These are phyloP conservation scores for Seira musarum DNA, from an alignment of 2,888 invertebrate species.

Conservation along the genomic window DNA sequence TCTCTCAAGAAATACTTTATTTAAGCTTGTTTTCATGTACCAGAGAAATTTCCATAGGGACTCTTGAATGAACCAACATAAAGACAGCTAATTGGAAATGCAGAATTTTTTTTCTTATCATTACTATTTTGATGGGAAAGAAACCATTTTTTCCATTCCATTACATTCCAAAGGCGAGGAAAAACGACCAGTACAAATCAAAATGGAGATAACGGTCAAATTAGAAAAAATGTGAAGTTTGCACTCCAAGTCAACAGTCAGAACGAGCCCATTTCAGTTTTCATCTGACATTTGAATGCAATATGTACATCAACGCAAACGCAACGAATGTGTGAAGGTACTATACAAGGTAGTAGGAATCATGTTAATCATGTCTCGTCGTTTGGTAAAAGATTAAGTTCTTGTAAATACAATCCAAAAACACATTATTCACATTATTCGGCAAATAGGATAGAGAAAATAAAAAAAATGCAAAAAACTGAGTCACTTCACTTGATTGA, in stretches of 20 bases:
- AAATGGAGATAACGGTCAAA: slow-evolving; percentile 10
- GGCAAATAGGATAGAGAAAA: not conserved
- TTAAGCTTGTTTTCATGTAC: not conserved
- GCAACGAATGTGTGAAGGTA: too few relatives aligned
- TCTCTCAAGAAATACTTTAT: not conserved
- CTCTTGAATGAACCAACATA: not conserved
- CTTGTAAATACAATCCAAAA: not conserved
- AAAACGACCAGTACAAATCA: too few relatives aligned
- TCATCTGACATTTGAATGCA: not conserved
- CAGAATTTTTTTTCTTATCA: not conserved
- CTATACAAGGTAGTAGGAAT: too few relatives aligned
- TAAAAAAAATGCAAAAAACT: not conserved
- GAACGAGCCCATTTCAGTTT: too few relatives aligned
- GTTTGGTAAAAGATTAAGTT: not conserved
- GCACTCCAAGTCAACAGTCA: not conserved
- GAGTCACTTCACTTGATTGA: slow-evolving; percentile 1
- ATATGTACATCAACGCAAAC: too few relatives aligned
- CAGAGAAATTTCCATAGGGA: not conserved
- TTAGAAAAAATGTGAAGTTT: not conserved
- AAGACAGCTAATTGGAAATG: slow-evolving; percentile 5
- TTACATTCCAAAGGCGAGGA: too few relatives aligned
- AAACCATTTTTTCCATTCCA: not conserved
- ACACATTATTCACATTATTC: not conserved
- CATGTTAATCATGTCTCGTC: too few relatives aligned
- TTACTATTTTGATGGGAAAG: not conserved